Base-by-base conservation (phyloP, 2,888 invertebrate species). In the Leistus spinibarbis region DNA sequence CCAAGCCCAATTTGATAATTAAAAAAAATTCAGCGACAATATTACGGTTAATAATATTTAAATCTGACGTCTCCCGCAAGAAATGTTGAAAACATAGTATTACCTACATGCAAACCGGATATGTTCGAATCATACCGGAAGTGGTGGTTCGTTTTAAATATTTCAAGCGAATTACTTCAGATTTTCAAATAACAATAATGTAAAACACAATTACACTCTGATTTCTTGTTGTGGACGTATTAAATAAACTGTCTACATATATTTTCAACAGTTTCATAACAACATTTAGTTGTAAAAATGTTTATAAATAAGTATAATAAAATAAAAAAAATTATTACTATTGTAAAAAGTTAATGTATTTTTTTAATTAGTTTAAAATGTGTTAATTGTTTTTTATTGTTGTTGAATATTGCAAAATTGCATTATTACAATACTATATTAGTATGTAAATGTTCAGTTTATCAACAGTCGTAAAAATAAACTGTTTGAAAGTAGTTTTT, bases 71-170 rank as follows among this genome's bases (percentile, higher is more conserved):
- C 40, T 13, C 40, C 40, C 7, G 7, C 20, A 20, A 63, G 19
- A 57, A 19, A 57, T 13, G 19, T 17, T 3, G 57, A 57, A 57
- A 19, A 19, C 17, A 19, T 57, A 63, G 62, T 70, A 70, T 70
- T 70, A 70, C 13, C 70, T 62, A 63, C 70, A 70, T 62, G 70
- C 70, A 54, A 57, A 70, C 60, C 70, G 70, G 70, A 70, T 63
- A 70, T 62, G 13, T 27, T 63, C 62, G 63, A 63, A 70, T 62
- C 63, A 53, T 9, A 40, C 40, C 40, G 40, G 40, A 40, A 5
- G 40, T 40, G 40, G 40, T 40, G 7, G 40, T 10, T 40, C 40
- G 40, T 40, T 40, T 40, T 40, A 40, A 40, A 40, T 7, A 40
- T 40, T 40, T 40, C 40, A 40, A 40, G 10, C 40, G 40, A 40